These are phyloP conservation scores for Xiphorhynchus elegans DNA, from an alignment of 2,113 vertebrate genomes.

Conservation along the genomic window DNA sequence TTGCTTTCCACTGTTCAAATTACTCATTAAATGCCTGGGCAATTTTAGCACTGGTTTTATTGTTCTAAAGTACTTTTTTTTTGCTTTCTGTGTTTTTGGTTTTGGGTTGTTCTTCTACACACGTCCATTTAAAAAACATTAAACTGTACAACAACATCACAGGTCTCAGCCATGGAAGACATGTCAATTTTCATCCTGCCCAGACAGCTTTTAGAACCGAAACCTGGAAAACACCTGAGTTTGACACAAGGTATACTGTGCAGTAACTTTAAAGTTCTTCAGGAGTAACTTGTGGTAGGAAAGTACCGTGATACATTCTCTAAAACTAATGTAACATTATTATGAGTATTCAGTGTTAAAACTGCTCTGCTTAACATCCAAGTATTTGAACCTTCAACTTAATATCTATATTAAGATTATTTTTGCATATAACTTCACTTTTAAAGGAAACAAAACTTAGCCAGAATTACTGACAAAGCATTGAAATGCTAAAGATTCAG, in stretches of 20 bases:
- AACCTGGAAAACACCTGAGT: not conserved
- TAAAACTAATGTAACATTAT: not conserved
- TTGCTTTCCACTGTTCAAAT: not conserved
- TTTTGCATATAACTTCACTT: not conserved
- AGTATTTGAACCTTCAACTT: not conserved
- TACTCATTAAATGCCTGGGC: slow-evolving; percentile 19
- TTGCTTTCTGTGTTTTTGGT: not conserved
- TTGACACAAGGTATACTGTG: not conserved
- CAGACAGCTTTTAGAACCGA: not conserved
- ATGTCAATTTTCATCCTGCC: too few species aligned
- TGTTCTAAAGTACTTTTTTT: not conserved
- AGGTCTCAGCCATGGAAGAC: fast-evolving
- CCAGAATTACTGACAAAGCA: not conserved
- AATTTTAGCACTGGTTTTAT: not conserved
- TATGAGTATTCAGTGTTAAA: not conserved
- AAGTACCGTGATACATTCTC: not conserved
- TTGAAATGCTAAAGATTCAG: not conserved
- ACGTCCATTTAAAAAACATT: not conserved
- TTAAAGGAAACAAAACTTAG: not conserved
- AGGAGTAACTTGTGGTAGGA: not conserved
- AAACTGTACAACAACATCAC: not conserved
- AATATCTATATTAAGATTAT: not conserved
- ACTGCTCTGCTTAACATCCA: not conserved
- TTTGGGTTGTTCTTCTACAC: not conserved
- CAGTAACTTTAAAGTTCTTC: not conserved